phyloP scores from a whole-genome alignment of 2,888 invertebrate genomes.

The Eurytoma californica region DNA sequence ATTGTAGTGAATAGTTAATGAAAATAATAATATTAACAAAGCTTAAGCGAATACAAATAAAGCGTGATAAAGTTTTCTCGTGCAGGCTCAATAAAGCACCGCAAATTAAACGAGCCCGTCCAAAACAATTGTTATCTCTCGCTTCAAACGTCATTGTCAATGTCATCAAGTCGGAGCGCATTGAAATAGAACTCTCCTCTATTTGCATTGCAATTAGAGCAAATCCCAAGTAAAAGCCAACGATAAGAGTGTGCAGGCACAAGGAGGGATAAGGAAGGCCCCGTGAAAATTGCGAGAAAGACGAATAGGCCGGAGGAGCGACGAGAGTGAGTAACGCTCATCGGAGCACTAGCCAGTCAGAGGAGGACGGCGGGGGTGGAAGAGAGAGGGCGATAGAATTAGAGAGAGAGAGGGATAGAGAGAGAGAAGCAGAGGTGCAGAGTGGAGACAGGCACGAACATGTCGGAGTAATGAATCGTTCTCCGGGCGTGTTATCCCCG shows the following conservation, averaged over 20 bases:
- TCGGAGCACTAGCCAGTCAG: not conserved
- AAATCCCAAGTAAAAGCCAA: too few species aligned
- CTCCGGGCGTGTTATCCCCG: conserved; percentile 62
- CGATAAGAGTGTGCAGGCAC: not conserved
- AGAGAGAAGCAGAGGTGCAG: conserved; percentile 8
- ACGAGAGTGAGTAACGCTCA: conserved; percentile 2
- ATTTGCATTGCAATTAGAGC: too few species aligned
- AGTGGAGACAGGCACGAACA: conserved; percentile 63
- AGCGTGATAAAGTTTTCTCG: too few species aligned
- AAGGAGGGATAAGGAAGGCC: not conserved
- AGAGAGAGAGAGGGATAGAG: not conserved
- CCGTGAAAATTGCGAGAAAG: not conserved
- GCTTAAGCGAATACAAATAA: too few species aligned
- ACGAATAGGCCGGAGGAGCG: not conserved
- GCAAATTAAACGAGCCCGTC: too few species aligned
- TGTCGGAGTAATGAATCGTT: conserved; percentile 68
- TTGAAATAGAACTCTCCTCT: too few species aligned
- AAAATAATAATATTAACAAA: too few species aligned
- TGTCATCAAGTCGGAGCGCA: too few species aligned
- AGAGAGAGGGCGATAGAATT: conserved; percentile 9
- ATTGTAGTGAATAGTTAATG: too few species aligned
- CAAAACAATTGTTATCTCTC: too few species aligned
- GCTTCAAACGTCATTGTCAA: too few species aligned
- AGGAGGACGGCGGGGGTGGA: not conserved
- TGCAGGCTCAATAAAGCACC: too few species aligned